Conservation (phyloP, 2,113 vertebrate species). For the Pomatorhinus ruficollis region DNA sequence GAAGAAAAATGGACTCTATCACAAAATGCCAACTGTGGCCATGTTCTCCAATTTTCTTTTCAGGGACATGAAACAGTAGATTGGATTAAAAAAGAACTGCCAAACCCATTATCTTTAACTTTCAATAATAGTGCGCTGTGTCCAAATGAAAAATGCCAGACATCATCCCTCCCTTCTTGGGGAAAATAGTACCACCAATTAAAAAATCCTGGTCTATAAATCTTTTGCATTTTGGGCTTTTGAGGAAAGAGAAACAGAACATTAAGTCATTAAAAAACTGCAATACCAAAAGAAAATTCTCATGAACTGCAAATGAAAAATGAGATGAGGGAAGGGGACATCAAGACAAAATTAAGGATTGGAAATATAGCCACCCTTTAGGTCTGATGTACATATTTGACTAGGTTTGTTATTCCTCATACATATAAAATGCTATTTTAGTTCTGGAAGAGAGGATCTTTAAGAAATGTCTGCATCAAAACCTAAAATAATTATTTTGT, state of each 20-base stretch:
- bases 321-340: not conserved
- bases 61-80: not conserved
- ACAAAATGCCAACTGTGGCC: slow-evolving; percentile 38
- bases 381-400: not conserved
- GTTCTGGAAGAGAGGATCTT: not conserved
- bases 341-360: not conserved
- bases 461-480: not conserved
- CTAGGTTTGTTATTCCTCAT: not conserved
- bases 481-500: not conserved
- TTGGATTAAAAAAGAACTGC: slow-evolving; percentile 59
- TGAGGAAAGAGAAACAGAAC: not conserved
- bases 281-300: not conserved
- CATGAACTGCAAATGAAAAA: not conserved
- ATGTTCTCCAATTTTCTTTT: slow-evolving; percentile 65
- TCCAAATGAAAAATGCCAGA: slow-evolving; percentile 42
- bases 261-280: slow-evolving; percentile 39
- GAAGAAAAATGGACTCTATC: slow-evolving; percentile 58
- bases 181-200: slow-evolving; percentile 58
- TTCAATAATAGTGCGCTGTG: slow-evolving; percentile 52
- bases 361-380: not conserved
- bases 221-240: slow-evolving; percentile 33
- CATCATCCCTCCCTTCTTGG: slow-evolving; percentile 6
- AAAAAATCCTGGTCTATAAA: slow-evolving; percentile 17
- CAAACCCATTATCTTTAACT: slow-evolving; percentile 60
- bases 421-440: not conserved